Evolutionary conservation across 2,888 invertebrate species (phyloP).

Genomic region (Zygothrica quintamaculata): DNA sequence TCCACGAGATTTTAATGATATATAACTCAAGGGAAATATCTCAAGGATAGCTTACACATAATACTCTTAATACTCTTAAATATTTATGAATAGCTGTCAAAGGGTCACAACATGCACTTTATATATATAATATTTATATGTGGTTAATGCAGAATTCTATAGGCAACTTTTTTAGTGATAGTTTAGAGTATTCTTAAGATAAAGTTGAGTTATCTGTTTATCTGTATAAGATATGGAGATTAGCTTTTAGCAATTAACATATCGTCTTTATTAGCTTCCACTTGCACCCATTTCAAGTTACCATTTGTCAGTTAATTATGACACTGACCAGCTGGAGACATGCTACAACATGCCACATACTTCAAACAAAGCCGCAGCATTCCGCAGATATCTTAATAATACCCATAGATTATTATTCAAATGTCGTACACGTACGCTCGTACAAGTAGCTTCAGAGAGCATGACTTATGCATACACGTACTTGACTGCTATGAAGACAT

Average conservation of each 20-base stretch:
- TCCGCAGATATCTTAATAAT: constrained; percentile 74
- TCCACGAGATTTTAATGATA: no score
- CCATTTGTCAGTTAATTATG: constrained; percentile 69
- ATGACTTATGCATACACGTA: constrained; percentile 60
- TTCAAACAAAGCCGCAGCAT: constrained; percentile 63
- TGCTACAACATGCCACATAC: constrained; percentile 42
- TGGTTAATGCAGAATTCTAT: not conserved
- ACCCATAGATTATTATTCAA: constrained; percentile 66
- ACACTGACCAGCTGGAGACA: constrained; percentile 54
- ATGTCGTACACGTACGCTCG: constrained; percentile 49
- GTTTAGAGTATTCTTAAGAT: no score
- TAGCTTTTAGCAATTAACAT: constrained; percentile 27
- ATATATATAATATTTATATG: no score
- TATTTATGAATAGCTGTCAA: no score
- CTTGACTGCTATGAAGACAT: constrained; percentile 51
- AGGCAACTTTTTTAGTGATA: not conserved
- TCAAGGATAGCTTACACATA: no score
- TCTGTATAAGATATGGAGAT: constrained; percentile 13
- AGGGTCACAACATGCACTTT: no score
- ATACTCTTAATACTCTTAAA: no score
- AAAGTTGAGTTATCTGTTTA: constrained; percentile 2
- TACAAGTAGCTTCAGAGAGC: constrained; percentile 35
- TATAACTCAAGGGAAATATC: no score
- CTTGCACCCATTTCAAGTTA: constrained; percentile 34
- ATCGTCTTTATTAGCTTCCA: constrained; percentile 43